Conservation (phyloP, 2,113 vertebrate species). For the Puffinus mauretanicus region DNA sequence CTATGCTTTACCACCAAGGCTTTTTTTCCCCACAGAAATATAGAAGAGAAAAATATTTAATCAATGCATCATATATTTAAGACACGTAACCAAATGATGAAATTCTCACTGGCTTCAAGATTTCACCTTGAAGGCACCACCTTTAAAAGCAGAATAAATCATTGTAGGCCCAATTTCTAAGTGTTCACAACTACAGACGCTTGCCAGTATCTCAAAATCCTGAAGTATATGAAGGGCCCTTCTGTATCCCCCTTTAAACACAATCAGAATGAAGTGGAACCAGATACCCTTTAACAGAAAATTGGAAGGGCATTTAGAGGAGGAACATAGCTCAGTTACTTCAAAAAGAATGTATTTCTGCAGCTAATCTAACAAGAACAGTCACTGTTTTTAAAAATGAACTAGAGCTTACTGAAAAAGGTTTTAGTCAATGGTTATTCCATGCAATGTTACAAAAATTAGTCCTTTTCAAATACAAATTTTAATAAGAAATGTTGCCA, state of each 20-base stretch:
- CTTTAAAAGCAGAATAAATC: neutral
- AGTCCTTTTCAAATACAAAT: neutral
- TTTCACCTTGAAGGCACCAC: neutral
- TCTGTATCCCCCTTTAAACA: neutral
- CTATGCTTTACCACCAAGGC: neutral
- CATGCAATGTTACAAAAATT: neutral
- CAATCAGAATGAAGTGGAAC: neutral
- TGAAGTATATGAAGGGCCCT: neutral
- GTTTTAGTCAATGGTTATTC: neutral
- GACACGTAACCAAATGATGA: accelerated
- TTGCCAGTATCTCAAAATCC: neutral
- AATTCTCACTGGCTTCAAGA: neutral
- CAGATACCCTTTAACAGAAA: neutral
- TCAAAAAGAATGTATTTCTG: neutral
- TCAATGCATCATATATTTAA: neutral
- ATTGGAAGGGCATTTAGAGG: neutral
- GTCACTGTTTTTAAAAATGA: neutral
- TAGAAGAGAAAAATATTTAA: neutral
- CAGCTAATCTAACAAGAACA: neutral
- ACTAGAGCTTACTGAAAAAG: neutral
- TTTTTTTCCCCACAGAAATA: neutral
- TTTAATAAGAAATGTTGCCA: neutral
- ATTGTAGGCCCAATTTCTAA: neutral
- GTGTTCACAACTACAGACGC: neutral
- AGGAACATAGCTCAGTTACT: neutral